Conservation (phyloP, 2,113 vertebrate genomes). For the Apus apus region DNA sequence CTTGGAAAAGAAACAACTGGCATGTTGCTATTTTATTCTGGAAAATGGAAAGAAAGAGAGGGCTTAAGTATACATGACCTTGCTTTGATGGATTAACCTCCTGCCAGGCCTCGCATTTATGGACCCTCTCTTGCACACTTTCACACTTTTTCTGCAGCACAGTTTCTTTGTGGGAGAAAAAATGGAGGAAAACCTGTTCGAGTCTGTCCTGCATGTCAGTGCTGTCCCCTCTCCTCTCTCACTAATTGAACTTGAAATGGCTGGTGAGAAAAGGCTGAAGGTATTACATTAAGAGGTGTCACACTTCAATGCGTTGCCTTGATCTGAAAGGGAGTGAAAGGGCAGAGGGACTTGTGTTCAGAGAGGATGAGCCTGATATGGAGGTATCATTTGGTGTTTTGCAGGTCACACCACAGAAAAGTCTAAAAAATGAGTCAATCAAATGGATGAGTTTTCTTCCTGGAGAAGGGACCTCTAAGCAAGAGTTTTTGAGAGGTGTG, state of each 20-base stretch:
- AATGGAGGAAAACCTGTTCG: neutral
- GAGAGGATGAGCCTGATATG: neutral
- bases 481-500: neutral
- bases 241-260: slow-evolving; percentile 2
- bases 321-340: slow-evolving; percentile 1
- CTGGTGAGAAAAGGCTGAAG: neutral
- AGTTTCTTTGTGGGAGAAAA: neutral
- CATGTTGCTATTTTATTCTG: neutral
- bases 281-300: neutral
- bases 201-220: neutral
- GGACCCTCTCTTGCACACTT: neutral
- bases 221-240: neutral
- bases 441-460: neutral
- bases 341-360: neutral
- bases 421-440: slow-evolving; percentile 26
- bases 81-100: neutral
- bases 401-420: neutral
- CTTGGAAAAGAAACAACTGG: neutral
- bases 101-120: neutral
- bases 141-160: neutral
- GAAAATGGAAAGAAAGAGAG: neutral
- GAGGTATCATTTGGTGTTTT: neutral
- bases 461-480: neutral
- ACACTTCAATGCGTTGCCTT: neutral
- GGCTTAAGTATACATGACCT: neutral